Conservation (phyloP, 2,113 vertebrate genomes). For the Budorcas taxicolor region DNA sequence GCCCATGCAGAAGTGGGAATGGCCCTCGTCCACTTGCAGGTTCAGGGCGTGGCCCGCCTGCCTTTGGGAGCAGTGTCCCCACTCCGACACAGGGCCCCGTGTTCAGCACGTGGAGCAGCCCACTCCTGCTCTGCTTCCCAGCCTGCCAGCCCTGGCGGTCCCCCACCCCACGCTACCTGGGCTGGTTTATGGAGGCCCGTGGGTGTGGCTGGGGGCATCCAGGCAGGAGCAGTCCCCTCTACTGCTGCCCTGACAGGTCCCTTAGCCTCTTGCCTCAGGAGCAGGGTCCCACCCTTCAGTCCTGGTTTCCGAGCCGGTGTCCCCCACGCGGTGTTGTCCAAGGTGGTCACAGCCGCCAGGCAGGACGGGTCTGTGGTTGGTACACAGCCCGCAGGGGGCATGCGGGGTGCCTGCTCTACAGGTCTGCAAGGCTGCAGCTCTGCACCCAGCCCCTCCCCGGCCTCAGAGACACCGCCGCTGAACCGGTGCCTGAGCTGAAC, state of each 20-base stretch:
- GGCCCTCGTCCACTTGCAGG: fast-evolving
- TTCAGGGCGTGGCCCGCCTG: fast-evolving
- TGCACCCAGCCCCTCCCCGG: neutral
- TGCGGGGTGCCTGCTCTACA: neutral
- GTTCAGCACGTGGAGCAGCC: neutral
- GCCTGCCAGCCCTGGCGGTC: neutral
- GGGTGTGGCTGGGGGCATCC: neutral
- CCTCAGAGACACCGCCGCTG: neutral
- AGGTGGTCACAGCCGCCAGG: neutral
- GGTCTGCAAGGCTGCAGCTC: neutral
- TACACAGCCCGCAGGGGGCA: fast-evolving
- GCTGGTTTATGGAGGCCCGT: neutral
- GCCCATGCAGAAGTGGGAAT: neutral
- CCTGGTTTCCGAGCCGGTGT: neutral
- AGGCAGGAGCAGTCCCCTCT: neutral
- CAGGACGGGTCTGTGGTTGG: neutral
- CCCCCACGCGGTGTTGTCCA: neutral
- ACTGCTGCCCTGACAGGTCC: neutral
- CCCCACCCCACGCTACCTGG: neutral
- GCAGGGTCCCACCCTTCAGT: neutral
- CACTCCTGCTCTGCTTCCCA: neutral
- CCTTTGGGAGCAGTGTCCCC: neutral
- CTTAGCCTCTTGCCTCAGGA: neutral
- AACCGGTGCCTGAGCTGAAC: too few relatives aligned
- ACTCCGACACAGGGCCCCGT: too few relatives aligned